Base-by-base conservation (phyloP, 2,888 invertebrate species). In the Caenorhabditis doughertyi region DNA sequence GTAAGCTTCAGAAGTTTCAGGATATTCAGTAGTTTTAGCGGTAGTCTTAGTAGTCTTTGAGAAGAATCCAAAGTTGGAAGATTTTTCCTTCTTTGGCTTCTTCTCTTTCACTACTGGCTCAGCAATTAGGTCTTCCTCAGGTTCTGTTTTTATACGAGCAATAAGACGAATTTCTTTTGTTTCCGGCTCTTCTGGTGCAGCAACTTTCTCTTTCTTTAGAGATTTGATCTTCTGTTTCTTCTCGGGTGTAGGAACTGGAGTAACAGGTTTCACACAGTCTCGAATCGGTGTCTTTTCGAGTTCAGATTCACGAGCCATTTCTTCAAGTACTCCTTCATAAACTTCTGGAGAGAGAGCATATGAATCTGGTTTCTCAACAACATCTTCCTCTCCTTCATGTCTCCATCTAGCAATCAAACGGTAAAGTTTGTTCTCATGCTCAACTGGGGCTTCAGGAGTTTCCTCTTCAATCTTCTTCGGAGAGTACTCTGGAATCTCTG, bases 341-440 rank as follows among this genome's bases (percentile, higher is more conserved):
- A 42, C 18, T 25, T 18, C 47, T 25, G 81, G 47, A 32, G 79
- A 42, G n/a, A 80, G 47, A 8, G 13, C 60, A 23, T 82, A 82
- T 4, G 44, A n/a, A 27, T 71, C 81, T 25, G 76, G 79, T 27
- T 81, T 73, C 27, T 85, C 84, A 55, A 81, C 74, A 0, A 58
- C 77, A 47, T 85, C 85, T 53, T 84, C 86, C 18, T 84, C 83
- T 21, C 84, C 85, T 25, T 77, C 82, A 44, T 85, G 85, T 13
- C 65, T 29, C 32, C 29, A 67, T 11, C 84, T 42, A 39, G 72
- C 68, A n/a, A 79, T 56, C 53, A 79, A n/a, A 4, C 70, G 65
- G 51, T 67, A 76, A 2, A 27, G 9, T 53, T 27, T 72, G 9
- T 72, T 72, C 53, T 72, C 60, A 9, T 16, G 47, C 7, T 47